Conservation (phyloP, 92 coral and sea anemone species). For the Zoanthus sansibaricus region DNA sequence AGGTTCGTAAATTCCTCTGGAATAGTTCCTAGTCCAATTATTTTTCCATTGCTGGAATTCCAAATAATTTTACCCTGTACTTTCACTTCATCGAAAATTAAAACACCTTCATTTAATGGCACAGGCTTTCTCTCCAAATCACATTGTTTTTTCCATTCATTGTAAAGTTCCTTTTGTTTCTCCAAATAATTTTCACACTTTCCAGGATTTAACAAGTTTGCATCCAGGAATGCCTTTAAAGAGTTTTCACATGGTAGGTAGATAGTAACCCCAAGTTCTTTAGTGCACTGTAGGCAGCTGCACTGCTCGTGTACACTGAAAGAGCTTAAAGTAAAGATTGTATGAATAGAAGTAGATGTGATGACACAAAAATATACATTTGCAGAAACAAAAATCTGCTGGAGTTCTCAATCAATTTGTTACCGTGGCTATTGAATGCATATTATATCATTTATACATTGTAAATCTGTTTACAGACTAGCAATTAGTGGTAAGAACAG, state of each 20-base stretch:
- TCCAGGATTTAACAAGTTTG: conserved; percentile 46
- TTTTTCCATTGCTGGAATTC: conserved; percentile 51
- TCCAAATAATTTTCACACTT: conserved; percentile 38
- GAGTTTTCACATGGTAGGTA: conserved; percentile 55
- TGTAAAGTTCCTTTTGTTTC: conserved; percentile 28
- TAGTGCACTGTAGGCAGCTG: conserved; percentile 57
- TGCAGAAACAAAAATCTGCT: conserved; percentile 24
- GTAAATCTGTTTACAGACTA: too few relatives aligned
- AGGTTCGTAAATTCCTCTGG: conserved; percentile 51
- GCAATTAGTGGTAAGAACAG: too few relatives aligned
- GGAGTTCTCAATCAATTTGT: background rate
- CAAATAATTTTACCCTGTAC: conserved; percentile 56
- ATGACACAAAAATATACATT: background rate
- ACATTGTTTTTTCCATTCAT: conserved; percentile 33
- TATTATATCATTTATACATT: too few relatives aligned
- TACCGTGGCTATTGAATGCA: too few relatives aligned
- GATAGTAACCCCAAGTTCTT: conserved; percentile 36
- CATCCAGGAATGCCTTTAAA: conserved; percentile 40
- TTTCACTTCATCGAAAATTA: conserved; percentile 54
- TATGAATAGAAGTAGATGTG: background rate
- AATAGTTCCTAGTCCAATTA: conserved; percentile 49
- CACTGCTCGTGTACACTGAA: conserved; percentile 54
- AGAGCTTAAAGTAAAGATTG: conserved; percentile 48
- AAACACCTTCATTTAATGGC: conserved; percentile 43
- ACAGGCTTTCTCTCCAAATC: conserved; percentile 30